phyloP scores from a whole-genome alignment of 1,140 invertebrate species.

The Ceratosolen fusciceps region DNA sequence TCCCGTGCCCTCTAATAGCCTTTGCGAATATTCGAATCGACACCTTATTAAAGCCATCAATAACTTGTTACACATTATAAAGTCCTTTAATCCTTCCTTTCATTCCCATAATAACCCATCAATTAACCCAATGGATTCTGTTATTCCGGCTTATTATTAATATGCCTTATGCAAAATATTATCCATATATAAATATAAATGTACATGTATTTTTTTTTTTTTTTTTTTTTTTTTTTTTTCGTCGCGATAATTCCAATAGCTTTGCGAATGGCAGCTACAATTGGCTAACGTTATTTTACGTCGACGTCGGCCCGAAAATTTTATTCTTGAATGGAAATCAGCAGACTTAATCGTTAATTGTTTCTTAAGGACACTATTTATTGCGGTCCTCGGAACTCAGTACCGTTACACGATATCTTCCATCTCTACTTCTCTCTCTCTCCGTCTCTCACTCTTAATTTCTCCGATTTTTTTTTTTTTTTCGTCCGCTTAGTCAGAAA shows the following conservation, averaged over 20 bases:
- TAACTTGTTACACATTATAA: no score
- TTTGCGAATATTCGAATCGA: no score
- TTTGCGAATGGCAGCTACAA: background rate
- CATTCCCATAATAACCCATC: no score
- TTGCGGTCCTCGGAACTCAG: background rate
- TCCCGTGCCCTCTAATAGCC: no score
- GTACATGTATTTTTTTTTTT: no score
- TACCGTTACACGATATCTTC: slow-evolving; percentile 19
- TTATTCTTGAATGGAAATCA: slow-evolving; percentile 6
- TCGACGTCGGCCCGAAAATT: background rate
- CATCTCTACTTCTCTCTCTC: background rate
- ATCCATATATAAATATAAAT: no score
- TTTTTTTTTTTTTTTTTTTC: background rate
- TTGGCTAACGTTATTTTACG: background rate
- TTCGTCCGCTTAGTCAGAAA: background rate
- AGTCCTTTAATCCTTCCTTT: no score
- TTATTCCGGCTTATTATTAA: no score
- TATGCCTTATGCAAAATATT: no score
- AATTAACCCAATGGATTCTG: no score
- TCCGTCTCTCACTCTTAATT: no score
- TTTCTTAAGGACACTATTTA: slow-evolving; percentile 30
- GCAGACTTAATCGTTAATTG: slow-evolving; percentile 24
- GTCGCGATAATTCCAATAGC: background rate
- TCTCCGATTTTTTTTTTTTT: slow-evolving; percentile 9
- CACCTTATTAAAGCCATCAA: no score